phyloP scores from a whole-genome alignment of 2,888 invertebrate genomes.

The Keiferia lycopersicella region DNA sequence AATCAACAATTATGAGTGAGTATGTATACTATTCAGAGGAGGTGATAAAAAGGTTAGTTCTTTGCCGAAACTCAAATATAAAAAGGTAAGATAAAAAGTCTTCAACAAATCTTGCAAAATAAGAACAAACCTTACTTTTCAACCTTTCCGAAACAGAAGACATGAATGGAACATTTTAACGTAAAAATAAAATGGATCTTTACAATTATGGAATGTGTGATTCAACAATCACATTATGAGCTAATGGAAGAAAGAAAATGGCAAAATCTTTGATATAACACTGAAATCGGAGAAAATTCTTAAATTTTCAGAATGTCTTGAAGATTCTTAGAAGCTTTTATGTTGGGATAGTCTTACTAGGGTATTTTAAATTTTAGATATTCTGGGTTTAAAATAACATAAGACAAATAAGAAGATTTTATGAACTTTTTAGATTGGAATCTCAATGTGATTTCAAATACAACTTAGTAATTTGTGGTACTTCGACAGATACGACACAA shows the following conservation, averaged over 20 bases:
- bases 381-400: not conserved
- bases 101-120: no score
- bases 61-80: no score
- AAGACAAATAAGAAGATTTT: not conserved
- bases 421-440: not conserved
- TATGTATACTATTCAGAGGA: no score
- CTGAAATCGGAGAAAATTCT: not conserved
- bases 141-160: not conserved
- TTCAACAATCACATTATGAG: not conserved
- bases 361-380: no score
- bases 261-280: constrained; percentile 17
- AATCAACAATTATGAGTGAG: no score
- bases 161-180: not conserved
- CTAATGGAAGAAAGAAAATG: constrained; percentile 1
- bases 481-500: not conserved
- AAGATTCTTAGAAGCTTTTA: not conserved
- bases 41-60: no score
- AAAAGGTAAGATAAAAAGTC: no score
- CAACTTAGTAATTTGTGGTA: not conserved
- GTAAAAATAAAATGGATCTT: not conserved
- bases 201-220: not conserved
- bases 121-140: not conserved
- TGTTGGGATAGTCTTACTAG: no score
- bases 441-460: constrained; percentile 4
- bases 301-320: not conserved